These are phyloP conservation scores for Anguilla obscura DNA, from an alignment of 2,797 vertebrate genomes.

Conservation along the genomic window DNA sequence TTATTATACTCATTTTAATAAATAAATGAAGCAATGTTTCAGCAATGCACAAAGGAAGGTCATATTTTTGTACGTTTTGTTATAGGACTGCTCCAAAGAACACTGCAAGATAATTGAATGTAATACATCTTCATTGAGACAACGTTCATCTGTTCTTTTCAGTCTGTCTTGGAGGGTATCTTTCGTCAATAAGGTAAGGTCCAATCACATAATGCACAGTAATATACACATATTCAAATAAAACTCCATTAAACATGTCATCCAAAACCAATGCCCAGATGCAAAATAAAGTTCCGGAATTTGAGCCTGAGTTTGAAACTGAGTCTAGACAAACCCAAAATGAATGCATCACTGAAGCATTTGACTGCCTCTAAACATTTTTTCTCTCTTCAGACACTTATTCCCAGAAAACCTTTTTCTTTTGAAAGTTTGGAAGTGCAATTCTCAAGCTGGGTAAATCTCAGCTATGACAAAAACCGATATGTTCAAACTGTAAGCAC, in stretches of 20 bases:
- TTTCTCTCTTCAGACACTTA: not conserved
- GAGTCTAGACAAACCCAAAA: not conserved
- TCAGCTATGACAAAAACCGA: not conserved
- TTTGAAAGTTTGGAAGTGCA: not conserved
- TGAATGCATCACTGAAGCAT: not conserved
- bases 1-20: not conserved
- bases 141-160: not conserved
- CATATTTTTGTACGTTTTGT: not conserved
- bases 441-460: not conserved
- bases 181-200: not conserved
- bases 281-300: not conserved
- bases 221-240: not conserved
- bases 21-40: not conserved
- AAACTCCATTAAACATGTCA: not conserved
- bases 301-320: not conserved
- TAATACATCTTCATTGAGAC: not conserved
- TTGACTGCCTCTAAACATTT: not conserved
- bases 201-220: not conserved
- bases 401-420: not conserved
- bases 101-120: not conserved
- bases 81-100: not conserved
- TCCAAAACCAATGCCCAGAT: not conserved
- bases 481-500: slow-evolving; percentile 3
- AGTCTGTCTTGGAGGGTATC: not conserved
- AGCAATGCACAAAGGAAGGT: not conserved